phyloP scores from a whole-genome alignment of 2,113 vertebrate species.

The Martes martes region DNA sequence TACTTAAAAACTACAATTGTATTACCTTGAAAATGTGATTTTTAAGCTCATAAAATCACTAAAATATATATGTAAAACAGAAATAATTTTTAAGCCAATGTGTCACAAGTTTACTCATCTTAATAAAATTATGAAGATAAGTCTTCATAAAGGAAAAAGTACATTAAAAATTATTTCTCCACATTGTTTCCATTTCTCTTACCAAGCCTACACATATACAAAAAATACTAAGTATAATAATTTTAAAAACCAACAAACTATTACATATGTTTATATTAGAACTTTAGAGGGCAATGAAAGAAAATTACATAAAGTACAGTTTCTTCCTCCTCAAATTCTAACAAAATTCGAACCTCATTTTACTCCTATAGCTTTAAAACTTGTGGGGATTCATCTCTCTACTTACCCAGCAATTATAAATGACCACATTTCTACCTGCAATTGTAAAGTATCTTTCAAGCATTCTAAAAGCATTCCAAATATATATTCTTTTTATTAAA shows the following conservation, averaged over 20 bases:
- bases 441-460: neutral
- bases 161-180: neutral
- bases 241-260: neutral
- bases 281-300: neutral
- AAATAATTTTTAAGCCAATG: constrained; percentile 1
- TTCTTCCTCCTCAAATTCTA: neutral
- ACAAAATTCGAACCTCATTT: neutral
- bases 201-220: neutral
- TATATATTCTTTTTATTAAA: neutral
- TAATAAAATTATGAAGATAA: neutral
- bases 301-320: neutral
- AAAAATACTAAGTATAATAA: neutral
- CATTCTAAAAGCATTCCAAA: neutral
- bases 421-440: neutral
- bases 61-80: neutral
- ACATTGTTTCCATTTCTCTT: neutral
- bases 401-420: neutral
- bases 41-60: neutral
- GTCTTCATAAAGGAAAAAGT: neutral
- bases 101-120: neutral
- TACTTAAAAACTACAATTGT: neutral
- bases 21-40: neutral
- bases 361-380: neutral
- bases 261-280: neutral
- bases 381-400: neutral